Evolutionary conservation across 1,140 invertebrate species (phyloP).

Genomic region (Andrena cerasifolii): DNA sequence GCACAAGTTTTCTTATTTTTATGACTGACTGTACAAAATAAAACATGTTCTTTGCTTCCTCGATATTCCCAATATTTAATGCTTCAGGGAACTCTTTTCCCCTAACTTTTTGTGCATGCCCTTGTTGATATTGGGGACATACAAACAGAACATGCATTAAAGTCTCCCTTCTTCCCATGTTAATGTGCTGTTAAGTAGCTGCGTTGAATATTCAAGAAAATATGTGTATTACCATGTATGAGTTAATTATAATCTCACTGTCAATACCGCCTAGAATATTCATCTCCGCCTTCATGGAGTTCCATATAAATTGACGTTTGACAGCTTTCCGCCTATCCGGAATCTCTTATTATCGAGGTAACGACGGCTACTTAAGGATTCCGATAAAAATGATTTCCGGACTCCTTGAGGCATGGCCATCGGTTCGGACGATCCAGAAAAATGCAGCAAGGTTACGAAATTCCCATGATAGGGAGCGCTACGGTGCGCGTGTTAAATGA

Average conservation of each 20-base stretch:
- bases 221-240: not conserved
- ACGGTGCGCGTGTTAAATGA: conserved; percentile 35
- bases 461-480: conserved; percentile 48
- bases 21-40: no score
- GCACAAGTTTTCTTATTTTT: no score
- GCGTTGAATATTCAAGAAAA: not conserved
- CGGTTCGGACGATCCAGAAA: conserved; percentile 70
- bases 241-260: not conserved
- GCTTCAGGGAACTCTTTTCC: no score
- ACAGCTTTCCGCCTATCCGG: not conserved
- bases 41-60: no score
- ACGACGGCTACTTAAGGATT: conserved; percentile 36
- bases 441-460: conserved; percentile 75
- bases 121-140: no score
- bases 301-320: conserved; percentile 3
- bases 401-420: conserved; percentile 68
- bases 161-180: no score
- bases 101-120: no score
- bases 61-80: no score
- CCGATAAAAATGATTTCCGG: conserved; percentile 69
- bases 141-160: no score
- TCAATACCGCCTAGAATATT: not conserved
- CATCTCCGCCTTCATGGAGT: not conserved
- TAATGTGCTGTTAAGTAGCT: no score
- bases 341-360: conserved; percentile 8